Conservation (phyloP, 2,888 invertebrate species). For the Eubasilissa splendida region DNA sequence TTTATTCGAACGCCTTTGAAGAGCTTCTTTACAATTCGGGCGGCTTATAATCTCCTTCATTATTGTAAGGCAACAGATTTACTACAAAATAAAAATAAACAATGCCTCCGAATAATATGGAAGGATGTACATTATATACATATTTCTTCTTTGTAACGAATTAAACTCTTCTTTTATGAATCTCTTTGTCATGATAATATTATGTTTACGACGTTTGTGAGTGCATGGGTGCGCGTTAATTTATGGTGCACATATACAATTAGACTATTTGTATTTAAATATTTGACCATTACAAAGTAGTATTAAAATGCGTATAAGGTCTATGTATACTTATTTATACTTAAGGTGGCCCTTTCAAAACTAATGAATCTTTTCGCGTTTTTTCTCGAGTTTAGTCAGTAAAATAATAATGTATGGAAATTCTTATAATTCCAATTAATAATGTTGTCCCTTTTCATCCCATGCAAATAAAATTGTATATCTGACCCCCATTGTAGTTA, state of each 20-base stretch:
- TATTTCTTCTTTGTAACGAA: conserved; percentile 46
- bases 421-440: too few species aligned
- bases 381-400: too few species aligned
- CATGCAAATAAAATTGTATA: too few species aligned
- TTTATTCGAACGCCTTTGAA: not conserved
- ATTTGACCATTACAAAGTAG: too few species aligned
- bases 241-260: not conserved
- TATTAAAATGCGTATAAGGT: too few species aligned
- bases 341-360: too few species aligned
- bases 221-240: conserved; percentile 2
- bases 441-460: too few species aligned
- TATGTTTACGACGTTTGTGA: not conserved
- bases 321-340: too few species aligned
- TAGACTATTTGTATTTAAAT: conserved; percentile 12
- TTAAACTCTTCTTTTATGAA: conserved; percentile 25
- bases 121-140: conserved; percentile 23
- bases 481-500: too few species aligned
- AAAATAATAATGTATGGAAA: too few species aligned
- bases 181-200: conserved; percentile 21
- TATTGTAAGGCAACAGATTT: conserved; percentile 46
- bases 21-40: conserved; percentile 25
- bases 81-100: conserved; percentile 47
- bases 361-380: too few species aligned
- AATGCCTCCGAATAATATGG: conserved; percentile 32
- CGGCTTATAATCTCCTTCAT: conserved; percentile 42